A percentile compares a stretch with the other conserved stretches of the same genome.
phyloP scores from a whole-genome alignment of 2,888 invertebrate species.

The Phaonia tiefii region DNA sequence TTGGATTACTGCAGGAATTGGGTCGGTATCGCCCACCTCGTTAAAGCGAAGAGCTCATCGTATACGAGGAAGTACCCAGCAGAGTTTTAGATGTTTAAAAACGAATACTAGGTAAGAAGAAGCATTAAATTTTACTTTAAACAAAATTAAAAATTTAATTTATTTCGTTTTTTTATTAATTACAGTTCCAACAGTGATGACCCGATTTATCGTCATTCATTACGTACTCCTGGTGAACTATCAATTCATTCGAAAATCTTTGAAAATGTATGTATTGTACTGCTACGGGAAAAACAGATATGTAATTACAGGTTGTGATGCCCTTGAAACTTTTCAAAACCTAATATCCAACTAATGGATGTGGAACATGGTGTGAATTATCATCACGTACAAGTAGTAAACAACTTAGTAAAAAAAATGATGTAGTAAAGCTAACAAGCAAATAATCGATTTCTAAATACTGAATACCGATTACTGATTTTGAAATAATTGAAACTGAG shows the following conservation, averaged over 20 bases:
- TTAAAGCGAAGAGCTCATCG: conserved; percentile 75
- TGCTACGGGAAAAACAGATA: background rate
- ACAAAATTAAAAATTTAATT: background rate
- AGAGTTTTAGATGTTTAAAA: conserved; percentile 67
- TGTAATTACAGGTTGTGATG: conserved; percentile 11
- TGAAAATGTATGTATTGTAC: conserved; percentile 55
- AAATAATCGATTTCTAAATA: background rate
- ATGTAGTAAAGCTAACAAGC: background rate
- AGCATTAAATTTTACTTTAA: background rate
- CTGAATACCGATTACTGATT: background rate
- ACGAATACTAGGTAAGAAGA: conserved; percentile 33
- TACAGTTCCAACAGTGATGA: conserved; percentile 42
- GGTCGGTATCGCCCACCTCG: conserved; percentile 83
- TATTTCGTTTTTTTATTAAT: background rate
- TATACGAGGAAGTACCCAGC: conserved; percentile 65
- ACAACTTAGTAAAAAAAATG: background rate
- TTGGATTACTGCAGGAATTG: conserved; percentile 87
- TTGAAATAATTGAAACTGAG: too few relatives aligned
- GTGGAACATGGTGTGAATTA: background rate
- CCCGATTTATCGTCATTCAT: conserved; percentile 10
- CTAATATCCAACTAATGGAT: conserved; percentile 1
- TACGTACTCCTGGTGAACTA: conserved; percentile 43
- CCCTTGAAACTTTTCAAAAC: conserved; percentile 1
- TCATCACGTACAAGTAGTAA: conserved; percentile 7
- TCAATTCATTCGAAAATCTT: conserved; percentile 17